Conservation (phyloP, 2,888 invertebrate species). For the Melipona beecheii region DNA sequence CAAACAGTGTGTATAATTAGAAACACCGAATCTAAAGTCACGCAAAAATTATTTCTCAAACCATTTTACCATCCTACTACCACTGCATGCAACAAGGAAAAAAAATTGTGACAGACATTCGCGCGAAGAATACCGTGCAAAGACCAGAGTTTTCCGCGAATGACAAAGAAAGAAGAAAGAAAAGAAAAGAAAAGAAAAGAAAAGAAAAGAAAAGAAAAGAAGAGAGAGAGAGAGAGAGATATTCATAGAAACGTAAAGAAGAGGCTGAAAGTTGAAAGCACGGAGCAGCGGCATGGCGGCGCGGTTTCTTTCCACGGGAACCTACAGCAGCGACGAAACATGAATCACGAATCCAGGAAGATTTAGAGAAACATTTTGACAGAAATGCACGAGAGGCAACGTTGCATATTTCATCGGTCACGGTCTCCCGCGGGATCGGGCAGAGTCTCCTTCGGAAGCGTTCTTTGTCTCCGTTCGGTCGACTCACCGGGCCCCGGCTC, state of each 20-base stretch:
- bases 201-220: too few species aligned
- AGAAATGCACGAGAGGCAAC: slow-evolving; percentile 55
- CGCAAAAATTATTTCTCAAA: background rate
- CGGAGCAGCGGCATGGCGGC: too few species aligned
- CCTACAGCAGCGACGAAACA: slow-evolving; percentile 30
- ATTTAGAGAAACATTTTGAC: slow-evolving; percentile 54
- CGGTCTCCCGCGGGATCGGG: slow-evolving; percentile 46
- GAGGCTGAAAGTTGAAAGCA: background rate
- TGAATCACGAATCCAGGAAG: slow-evolving; percentile 47
- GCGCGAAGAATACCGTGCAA: background rate
- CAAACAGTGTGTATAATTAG: too few species aligned
- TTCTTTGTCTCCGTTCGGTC: slow-evolving; percentile 56
- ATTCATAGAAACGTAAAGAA: background rate
- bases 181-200: background rate
- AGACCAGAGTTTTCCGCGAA: background rate
- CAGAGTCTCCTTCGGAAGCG: slow-evolving; percentile 18
- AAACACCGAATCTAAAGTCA: background rate
- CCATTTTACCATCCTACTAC: background rate
- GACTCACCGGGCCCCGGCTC: slow-evolving; percentile 25
- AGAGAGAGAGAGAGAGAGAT: background rate
- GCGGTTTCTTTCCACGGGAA: background rate
- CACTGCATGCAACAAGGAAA: background rate
- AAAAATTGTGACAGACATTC: background rate
- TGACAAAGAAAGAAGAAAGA: too few species aligned
- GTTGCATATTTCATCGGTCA: slow-evolving; percentile 55